Percentiles rank a stretch among this genome's conserved stretches.
Conservation (phyloP, 2,113 vertebrate genomes). For the Meleagris gallopavo region DNA sequence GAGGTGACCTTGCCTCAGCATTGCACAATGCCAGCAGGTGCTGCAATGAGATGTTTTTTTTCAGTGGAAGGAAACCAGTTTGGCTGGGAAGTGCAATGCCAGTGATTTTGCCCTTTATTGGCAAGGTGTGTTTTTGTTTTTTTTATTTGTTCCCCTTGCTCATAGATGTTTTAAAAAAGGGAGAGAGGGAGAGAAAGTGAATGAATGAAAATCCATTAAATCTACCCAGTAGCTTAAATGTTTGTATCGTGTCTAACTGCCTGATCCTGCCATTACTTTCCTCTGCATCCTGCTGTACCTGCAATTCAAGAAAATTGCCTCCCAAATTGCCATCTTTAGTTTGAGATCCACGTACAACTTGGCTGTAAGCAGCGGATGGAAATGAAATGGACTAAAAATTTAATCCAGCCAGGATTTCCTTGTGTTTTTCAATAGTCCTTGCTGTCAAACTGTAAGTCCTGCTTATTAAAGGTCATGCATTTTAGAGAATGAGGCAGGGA, state of each 20-base stretch:
- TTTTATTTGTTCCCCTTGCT: neutral
- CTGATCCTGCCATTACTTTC: slow-evolving; percentile 64
- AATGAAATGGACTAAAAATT: slow-evolving; percentile 65
- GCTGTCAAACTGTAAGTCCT: neutral
- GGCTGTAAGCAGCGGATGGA: slow-evolving; percentile 24
- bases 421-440: neutral
- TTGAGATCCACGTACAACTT: slow-evolving; percentile 48
- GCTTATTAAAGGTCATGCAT: slow-evolving; percentile 56
- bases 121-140: neutral
- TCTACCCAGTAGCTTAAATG: neutral
- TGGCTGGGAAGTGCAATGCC: neutral
- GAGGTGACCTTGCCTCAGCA: neutral
- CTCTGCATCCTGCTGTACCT: slow-evolving; percentile 51
- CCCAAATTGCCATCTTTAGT: slow-evolving; percentile 70
- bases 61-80: neutral
- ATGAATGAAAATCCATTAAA: slow-evolving; percentile 60
- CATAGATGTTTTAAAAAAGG: neutral
- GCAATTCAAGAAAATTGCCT: slow-evolving; percentile 73
- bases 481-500: neutral
- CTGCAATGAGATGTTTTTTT: neutral
- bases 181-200: neutral
- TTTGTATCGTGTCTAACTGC: slow-evolving; percentile 53
- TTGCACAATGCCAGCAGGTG: neutral
- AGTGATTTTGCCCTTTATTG: neutral
- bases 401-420: slow-evolving; percentile 51